These are phyloP conservation scores for Gryllus bimaculatus DNA, from an alignment of 1,140 invertebrate species.

Conservation along the genomic window DNA sequence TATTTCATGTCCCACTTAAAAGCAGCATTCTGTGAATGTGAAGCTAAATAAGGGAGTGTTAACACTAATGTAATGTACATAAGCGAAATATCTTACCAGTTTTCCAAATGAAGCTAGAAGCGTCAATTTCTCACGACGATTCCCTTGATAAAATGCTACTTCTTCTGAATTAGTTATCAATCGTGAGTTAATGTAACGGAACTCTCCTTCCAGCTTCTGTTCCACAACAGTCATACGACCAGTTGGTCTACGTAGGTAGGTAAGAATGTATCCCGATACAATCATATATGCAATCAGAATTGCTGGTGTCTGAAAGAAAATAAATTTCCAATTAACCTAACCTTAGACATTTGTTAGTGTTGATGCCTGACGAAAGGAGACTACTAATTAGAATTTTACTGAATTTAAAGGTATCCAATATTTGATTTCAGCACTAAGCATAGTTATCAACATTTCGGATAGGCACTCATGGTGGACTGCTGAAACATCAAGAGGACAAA, in stretches of 20 bases:
- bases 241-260: slow-evolving; percentile 73
- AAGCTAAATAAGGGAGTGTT: too few relatives aligned
- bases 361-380: too few relatives aligned
- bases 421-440: too few relatives aligned
- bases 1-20: too few relatives aligned
- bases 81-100: slow-evolving; percentile 45
- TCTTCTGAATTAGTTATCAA: slow-evolving; percentile 97
- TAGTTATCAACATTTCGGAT: too few relatives aligned
- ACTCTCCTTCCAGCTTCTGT: slow-evolving; percentile 95
- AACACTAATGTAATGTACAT: too few relatives aligned
- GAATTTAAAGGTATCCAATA: too few relatives aligned
- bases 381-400: too few relatives aligned
- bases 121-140: slow-evolving; percentile 77
- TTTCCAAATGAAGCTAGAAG: slow-evolving; percentile 81
- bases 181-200: slow-evolving; percentile 90
- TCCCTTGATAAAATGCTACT: slow-evolving; percentile 72
- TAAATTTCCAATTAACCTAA: not conserved
- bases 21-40: too few relatives aligned
- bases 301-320: slow-evolving; percentile 61
- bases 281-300: slow-evolving; percentile 80
- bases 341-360: not conserved
- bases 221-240: slow-evolving; percentile 84
- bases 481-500: too few relatives aligned
- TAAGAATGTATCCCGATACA: slow-evolving; percentile 70
- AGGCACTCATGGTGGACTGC: too few relatives aligned